A percentile compares a stretch with the other conserved stretches of the same genome.
These are phyloP conservation scores for Dyspetes luteomarginatus DNA, from an alignment of 2,888 invertebrate species.

Conservation along the genomic window DNA sequence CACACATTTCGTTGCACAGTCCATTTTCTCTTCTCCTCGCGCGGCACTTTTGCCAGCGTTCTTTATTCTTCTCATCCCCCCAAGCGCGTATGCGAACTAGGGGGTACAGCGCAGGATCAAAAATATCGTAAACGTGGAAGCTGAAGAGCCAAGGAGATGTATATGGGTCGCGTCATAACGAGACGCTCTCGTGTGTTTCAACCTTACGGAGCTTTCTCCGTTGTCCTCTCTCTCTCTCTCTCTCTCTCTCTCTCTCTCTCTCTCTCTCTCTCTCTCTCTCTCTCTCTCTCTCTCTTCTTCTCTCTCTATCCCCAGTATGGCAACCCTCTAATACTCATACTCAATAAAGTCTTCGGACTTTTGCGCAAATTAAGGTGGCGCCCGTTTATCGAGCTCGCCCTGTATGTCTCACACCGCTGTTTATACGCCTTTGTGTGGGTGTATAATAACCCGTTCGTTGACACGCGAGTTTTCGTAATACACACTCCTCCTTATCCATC, in stretches of 20 bases:
- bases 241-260: background rate
- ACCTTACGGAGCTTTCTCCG: background rate
- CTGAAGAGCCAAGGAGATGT: conserved; percentile 48
- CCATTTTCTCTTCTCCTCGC: conserved; percentile 17
- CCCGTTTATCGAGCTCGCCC: conserved; percentile 18
- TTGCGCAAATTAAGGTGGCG: conserved; percentile 49
- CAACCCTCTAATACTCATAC: conserved; percentile 8
- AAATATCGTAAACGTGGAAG: conserved; percentile 54
- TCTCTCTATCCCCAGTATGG: background rate
- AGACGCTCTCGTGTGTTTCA: conserved; percentile 34
- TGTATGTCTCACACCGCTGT: conserved; percentile 28
- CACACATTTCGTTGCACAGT: background rate
- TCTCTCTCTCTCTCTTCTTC: background rate
- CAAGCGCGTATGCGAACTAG: background rate
- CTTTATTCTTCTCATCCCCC: conserved; percentile 21
- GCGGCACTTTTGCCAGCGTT: conserved; percentile 46
- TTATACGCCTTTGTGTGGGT: background rate
- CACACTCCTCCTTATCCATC: conserved; percentile 22
- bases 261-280: background rate
- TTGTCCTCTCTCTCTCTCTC: conserved; percentile 18
- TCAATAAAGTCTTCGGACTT: conserved; percentile 38
- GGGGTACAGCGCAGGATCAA: conserved; percentile 2
- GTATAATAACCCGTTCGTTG: conserved; percentile 26
- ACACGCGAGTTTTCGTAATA: conserved; percentile 7
- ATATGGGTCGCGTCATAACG: conserved; percentile 58